Percentiles rank a stretch among this genome's conserved stretches.
Conservation (phyloP, 2,888 invertebrate species). For the Dolomedes plantarius region DNA sequence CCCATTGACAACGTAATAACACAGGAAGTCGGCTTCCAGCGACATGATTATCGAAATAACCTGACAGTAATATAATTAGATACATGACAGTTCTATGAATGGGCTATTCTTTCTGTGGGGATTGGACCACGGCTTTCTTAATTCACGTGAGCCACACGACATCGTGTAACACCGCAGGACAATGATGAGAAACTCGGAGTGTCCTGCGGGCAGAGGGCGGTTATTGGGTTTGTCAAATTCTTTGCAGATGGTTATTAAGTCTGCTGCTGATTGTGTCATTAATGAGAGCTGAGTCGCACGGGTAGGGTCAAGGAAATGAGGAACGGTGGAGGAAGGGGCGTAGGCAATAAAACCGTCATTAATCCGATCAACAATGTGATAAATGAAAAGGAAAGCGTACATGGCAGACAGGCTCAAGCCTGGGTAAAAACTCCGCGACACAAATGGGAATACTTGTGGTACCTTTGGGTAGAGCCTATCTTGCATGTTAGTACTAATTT, state of each 20-base stretch:
- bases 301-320: background rate
- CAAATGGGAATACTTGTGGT: no score
- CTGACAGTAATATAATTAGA: conserved; percentile 58
- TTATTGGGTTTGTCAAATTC: conserved; percentile 27
- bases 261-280: background rate
- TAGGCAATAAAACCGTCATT: no score
- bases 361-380: background rate
- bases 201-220: conserved; percentile 24
- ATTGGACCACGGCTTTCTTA: conserved; percentile 34
- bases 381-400: background rate
- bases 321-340: no score
- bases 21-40: conserved; percentile 18
- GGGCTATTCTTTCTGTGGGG: conserved; percentile 34
- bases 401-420: no score
- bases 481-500: no score
- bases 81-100: conserved; percentile 59
- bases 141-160: conserved; percentile 47
- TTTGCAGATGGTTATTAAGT: conserved; percentile 9
- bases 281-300: background rate
- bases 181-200: conserved; percentile 12
- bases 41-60: conserved; percentile 11
- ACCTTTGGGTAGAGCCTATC: no score
- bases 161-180: conserved; percentile 13
- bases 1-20: conserved; percentile 51
- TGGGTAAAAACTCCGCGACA: no score